Evolutionary conservation across 2,888 invertebrate genomes (phyloP).

Genomic region (Brachyopa scutellaris): DNA sequence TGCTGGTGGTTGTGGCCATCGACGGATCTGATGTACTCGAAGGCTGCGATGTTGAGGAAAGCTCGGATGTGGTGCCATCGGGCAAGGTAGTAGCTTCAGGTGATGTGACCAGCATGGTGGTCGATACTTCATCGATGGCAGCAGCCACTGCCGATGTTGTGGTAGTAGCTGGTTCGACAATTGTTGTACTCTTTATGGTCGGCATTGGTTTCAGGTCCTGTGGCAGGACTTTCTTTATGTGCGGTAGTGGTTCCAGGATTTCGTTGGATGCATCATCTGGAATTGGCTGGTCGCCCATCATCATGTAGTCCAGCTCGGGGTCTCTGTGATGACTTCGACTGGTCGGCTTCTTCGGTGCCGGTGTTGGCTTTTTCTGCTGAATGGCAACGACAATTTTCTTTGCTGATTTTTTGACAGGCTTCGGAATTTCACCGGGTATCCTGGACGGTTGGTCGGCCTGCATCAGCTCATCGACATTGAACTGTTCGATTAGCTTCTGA

Average conservation of each 20-base stretch:
- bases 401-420: slow-evolving; percentile 78
- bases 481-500: slow-evolving; percentile 77
- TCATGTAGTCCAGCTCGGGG: slow-evolving; percentile 76
- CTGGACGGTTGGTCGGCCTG: slow-evolving; percentile 78
- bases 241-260: slow-evolving; percentile 79
- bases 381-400: slow-evolving; percentile 77
- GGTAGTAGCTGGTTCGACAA: slow-evolving; percentile 52
- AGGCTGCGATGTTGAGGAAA: slow-evolving; percentile 30
- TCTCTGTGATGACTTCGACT: slow-evolving; percentile 45
- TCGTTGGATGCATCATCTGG: slow-evolving; percentile 78
- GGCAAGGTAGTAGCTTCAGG: slow-evolving; percentile 45
- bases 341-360: slow-evolving; percentile 42
- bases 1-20: slow-evolving; percentile 57
- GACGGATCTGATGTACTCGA: slow-evolving; percentile 57
- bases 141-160: slow-evolving; percentile 56
- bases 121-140: slow-evolving; percentile 34
- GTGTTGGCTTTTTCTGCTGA: slow-evolving; percentile 60
- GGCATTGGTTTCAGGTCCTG: slow-evolving; percentile 78
- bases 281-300: slow-evolving; percentile 81
- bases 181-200: slow-evolving; percentile 68
- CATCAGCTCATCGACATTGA: slow-evolving; percentile 80
- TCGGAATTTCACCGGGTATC: slow-evolving; percentile 78
- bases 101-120: slow-evolving; percentile 48
- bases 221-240: slow-evolving; percentile 79
- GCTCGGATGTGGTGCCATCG: slow-evolving; percentile 40